Conservation (phyloP, 2,797 vertebrate species). For the Poecile montanus region DNA sequence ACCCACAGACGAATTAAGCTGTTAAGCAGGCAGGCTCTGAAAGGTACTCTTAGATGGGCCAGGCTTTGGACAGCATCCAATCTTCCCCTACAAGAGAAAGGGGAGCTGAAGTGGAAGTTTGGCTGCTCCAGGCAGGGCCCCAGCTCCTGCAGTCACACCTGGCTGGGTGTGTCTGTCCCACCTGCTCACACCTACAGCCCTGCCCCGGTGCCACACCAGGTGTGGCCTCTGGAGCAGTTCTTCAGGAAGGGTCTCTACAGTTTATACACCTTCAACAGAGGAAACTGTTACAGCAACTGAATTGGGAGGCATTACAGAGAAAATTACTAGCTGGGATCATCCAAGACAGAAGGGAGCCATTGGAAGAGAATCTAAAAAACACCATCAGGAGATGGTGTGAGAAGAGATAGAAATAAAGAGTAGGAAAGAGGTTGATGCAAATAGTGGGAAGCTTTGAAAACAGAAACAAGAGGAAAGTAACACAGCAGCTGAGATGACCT, state of each 20-base stretch:
- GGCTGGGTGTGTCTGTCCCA: not conserved
- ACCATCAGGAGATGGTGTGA: not conserved
- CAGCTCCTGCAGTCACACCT: accelerated
- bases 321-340: not conserved
- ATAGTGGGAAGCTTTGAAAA: not conserved
- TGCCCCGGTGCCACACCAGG: not conserved
- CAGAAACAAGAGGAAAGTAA: not conserved
- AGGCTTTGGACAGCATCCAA: not conserved
- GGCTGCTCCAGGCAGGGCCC: not conserved
- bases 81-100: not conserved
- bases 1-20: accelerated
- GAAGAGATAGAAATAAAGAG: not conserved
- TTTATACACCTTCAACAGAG: not conserved
- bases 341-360: not conserved
- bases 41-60: not conserved
- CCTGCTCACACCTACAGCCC: not conserved
- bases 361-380: not conserved
- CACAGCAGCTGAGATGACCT: not conserved
- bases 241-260: not conserved
- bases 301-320: not conserved
- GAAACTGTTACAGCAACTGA: not conserved
- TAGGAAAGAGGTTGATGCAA: not conserved
- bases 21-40: not conserved
- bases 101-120: not conserved
- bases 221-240: not conserved